Evolutionary conservation across 2,888 invertebrate genomes (phyloP).

Genomic region (Chironomus tentans): DNA sequence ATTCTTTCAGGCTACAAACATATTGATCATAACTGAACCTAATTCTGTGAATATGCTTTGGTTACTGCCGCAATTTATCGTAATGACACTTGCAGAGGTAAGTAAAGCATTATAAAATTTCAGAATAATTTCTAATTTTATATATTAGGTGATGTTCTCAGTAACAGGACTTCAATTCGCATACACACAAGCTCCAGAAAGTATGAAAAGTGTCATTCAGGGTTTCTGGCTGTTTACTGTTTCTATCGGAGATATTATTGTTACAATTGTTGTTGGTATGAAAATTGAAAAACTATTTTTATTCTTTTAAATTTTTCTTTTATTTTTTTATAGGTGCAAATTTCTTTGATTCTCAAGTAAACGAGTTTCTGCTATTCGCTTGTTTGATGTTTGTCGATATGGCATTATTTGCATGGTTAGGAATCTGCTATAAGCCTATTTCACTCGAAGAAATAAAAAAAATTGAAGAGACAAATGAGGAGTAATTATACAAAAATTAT

Average conservation of each 20-base stretch:
- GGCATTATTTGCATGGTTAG: slow-evolving; percentile 70
- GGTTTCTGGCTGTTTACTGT: slow-evolving; percentile 83
- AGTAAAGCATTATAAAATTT: too few species aligned
- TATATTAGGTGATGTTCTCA: slow-evolving; percentile 68
- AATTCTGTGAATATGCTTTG: slow-evolving; percentile 50
- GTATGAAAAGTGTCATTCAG: slow-evolving; percentile 91
- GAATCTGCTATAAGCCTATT: slow-evolving; percentile 56
- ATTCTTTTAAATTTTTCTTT: too few species aligned
- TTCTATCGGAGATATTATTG: slow-evolving; percentile 88
- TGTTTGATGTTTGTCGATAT: slow-evolving; percentile 78
- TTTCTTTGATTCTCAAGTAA: slow-evolving; percentile 67
- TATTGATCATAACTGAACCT: slow-evolving; percentile 48
- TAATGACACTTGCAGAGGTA: slow-evolving; percentile 55
- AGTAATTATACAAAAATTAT: background rate
- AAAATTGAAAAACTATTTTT: too few species aligned
- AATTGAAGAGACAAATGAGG: background rate
- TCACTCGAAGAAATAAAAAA: background rate
- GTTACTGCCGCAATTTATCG: slow-evolving; percentile 59
- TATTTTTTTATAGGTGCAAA: slow-evolving; percentile 37
- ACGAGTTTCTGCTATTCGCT: slow-evolving; percentile 83
- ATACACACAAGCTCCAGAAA: slow-evolving; percentile 75
- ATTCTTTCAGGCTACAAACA: background rate
- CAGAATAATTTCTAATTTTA: too few species aligned
- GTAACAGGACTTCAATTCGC: slow-evolving; percentile 87
- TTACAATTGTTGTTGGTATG: slow-evolving; percentile 74